Evolutionary conservation across 2,797 vertebrate genomes (phyloP).

Genomic region (Iguana delicatissima): DNA sequence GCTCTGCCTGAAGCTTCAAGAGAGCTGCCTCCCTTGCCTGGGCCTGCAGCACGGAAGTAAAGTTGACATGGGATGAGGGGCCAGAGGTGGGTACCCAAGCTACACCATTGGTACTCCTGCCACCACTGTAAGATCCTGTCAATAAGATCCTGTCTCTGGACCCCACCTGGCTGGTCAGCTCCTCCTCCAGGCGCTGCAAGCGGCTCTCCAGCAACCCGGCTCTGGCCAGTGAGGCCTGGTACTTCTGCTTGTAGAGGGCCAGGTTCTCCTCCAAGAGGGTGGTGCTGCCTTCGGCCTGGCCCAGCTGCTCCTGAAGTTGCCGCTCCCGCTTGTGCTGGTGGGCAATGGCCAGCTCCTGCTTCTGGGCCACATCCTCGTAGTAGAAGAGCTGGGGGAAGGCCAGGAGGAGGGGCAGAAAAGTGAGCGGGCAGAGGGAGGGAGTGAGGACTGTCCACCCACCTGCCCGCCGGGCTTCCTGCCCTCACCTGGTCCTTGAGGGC

Average conservation of each 20-base stretch:
- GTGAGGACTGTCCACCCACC: background rate
- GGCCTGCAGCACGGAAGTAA: slow-evolving; percentile 45
- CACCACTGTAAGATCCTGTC: too few species aligned
- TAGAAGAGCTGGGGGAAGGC: slow-evolving; percentile 70
- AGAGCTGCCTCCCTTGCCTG: slow-evolving; percentile 58
- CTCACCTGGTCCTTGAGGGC: slow-evolving; percentile 77
- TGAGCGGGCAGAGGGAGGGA: background rate
- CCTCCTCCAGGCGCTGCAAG: slow-evolving; percentile 73
- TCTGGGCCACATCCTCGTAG: slow-evolving; percentile 72
- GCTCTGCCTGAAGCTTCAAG: slow-evolving; percentile 63
- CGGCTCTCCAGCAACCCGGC: slow-evolving; percentile 75
- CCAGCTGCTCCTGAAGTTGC: slow-evolving; percentile 71
- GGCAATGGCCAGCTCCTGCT: slow-evolving; percentile 66
- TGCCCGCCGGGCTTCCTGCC: too few species aligned
- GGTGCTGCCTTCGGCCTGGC: slow-evolving; percentile 71
- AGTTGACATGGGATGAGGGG: background rate
- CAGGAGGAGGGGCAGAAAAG: rapidly evolving
- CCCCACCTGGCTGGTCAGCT: slow-evolving; percentile 77
- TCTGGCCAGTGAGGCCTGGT: slow-evolving; percentile 75
- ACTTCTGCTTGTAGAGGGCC: slow-evolving; percentile 77
- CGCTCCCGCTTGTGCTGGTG: slow-evolving; percentile 68
- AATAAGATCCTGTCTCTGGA: background rate
- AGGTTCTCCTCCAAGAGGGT: slow-evolving; percentile 75
- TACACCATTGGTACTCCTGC: too few species aligned
- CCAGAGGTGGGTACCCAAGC: too few species aligned